Evolutionary conservation across 2,888 invertebrate genomes (phyloP), one percentile per base, ranked within the genome.

Genomic region (Metellina segmentata): DNA sequence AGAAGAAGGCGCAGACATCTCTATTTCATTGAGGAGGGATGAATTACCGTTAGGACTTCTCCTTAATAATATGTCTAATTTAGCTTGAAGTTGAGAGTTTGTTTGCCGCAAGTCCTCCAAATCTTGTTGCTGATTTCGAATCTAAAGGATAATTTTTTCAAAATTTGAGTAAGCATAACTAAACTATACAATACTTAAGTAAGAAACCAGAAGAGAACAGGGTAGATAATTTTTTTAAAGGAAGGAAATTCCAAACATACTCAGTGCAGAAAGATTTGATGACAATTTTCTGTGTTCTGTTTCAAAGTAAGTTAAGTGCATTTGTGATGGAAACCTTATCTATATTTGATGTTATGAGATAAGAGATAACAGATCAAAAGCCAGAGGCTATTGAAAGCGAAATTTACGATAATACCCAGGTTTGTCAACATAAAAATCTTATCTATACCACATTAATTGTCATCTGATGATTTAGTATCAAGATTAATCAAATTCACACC

Each of bases 21-120:
- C 98, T 97, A 98, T 97, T 96, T 98, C 98, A 93, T 97, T 98
- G 94, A 98, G 97, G 91, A 98, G 96, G 48, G 98, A 98, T 93
- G 97, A 95, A 93, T 95, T 95, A 9, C 95, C 94, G 19, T 92
- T 90, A 6, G 89, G 92, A 81, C 93, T 92, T 71, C 91, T 85
- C 70, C 95, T 94, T 93, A 95, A 94, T 78, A 97, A 96, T 11
- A 96, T 96, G 71, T 97, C 97, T 93, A 97, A 95, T 92, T 97
- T 96, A 93, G 97, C 97, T 82, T 96, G 96, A 13, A 97, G 95
- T 0, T 97, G 96, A 94, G 96, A 96, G 94, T 97, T 97, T 85
- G 97, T 96, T 89, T 96, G 95, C 94, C 97, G 96, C 19, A 97
- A 96, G 92, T 97, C 96, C 93, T 97, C 96, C 93, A 97, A 95